A percentile compares a stretch with the other conserved stretches of the same genome.
These are phyloP conservation scores for Phainopepla nitens DNA, from an alignment of 2,113 vertebrate genomes.

Conservation along the genomic window DNA sequence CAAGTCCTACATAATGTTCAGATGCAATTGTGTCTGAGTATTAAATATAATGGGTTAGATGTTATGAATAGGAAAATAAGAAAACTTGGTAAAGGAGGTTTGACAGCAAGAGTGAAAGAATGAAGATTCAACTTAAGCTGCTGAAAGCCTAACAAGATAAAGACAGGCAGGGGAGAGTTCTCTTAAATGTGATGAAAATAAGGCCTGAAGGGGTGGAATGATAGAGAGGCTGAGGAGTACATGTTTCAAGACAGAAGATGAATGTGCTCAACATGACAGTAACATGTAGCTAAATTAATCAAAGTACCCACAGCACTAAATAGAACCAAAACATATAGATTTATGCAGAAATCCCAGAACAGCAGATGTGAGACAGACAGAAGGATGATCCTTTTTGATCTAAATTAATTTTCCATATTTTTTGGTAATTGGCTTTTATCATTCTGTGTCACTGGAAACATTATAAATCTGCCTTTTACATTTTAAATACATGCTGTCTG, in stretches of 20 bases:
- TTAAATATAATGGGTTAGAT: constrained; percentile 61
- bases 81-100: constrained; percentile 61
- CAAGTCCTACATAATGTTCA: constrained; percentile 40
- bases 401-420: constrained; percentile 10
- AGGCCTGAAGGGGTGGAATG: constrained; percentile 83
- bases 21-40: constrained; percentile 55
- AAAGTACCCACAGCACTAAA: constrained; percentile 66
- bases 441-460: neutral
- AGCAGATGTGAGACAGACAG: neutral
- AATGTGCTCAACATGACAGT: constrained; percentile 88
- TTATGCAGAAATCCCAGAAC: constrained; percentile 28
- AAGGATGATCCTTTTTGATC: neutral
- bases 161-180: constrained; percentile 75
- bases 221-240: constrained; percentile 81
- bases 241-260: constrained; percentile 79
- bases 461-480: neutral
- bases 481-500: neutral
- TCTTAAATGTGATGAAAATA: constrained; percentile 79
- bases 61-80: constrained; percentile 76
- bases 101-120: constrained; percentile 75
- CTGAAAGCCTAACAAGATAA: constrained; percentile 80
- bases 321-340: constrained; percentile 54
- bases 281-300: constrained; percentile 87
- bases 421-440: neutral
- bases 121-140: constrained; percentile 76